phyloP scores from a whole-genome alignment of 2,113 vertebrate genomes.

The Struthio camelus region DNA sequence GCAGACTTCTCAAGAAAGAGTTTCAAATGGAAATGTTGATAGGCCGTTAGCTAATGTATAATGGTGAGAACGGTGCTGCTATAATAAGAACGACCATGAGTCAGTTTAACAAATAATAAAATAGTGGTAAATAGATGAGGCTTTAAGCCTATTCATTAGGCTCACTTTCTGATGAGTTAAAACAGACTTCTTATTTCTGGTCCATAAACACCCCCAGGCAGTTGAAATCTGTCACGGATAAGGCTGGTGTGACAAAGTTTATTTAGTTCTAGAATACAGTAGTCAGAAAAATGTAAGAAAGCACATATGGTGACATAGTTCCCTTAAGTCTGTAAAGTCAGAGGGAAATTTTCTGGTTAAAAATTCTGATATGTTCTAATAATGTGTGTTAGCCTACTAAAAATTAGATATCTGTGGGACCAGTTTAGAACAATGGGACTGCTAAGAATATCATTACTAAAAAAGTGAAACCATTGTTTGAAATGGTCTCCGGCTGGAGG shows the following conservation, averaged over 20 bases:
- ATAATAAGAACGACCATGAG: neutral
- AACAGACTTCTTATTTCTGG: slow-evolving; percentile 46
- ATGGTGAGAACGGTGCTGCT: neutral
- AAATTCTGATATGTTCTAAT: slow-evolving; percentile 46
- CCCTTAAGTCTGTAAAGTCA: slow-evolving; percentile 36
- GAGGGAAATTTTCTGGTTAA: slow-evolving; percentile 68
- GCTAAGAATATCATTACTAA: slow-evolving; percentile 66
- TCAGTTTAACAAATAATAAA: slow-evolving; percentile 53
- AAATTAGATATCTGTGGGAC: slow-evolving; percentile 75
- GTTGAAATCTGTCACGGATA: slow-evolving; percentile 46
- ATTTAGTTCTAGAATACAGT: slow-evolving; percentile 59
- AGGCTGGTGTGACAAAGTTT: slow-evolving; percentile 54
- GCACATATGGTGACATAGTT: slow-evolving; percentile 48
- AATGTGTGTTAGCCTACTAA: slow-evolving; percentile 53
- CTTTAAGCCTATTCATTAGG: slow-evolving; percentile 66
- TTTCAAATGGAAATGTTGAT: slow-evolving; percentile 19
- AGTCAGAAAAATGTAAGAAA: slow-evolving; percentile 57
- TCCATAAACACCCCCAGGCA: slow-evolving; percentile 32
- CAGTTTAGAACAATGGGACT: slow-evolving; percentile 56
- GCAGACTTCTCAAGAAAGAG: neutral
- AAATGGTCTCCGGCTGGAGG: slow-evolving; percentile 60
- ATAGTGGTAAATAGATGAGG: slow-evolving; percentile 37
- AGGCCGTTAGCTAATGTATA: neutral
- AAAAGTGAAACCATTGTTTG: slow-evolving; percentile 67
- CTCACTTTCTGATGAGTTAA: slow-evolving; percentile 55